Evolutionary conservation across 2,797 vertebrate genomes (phyloP).

Genomic region (Tauraco hartlaubi): DNA sequence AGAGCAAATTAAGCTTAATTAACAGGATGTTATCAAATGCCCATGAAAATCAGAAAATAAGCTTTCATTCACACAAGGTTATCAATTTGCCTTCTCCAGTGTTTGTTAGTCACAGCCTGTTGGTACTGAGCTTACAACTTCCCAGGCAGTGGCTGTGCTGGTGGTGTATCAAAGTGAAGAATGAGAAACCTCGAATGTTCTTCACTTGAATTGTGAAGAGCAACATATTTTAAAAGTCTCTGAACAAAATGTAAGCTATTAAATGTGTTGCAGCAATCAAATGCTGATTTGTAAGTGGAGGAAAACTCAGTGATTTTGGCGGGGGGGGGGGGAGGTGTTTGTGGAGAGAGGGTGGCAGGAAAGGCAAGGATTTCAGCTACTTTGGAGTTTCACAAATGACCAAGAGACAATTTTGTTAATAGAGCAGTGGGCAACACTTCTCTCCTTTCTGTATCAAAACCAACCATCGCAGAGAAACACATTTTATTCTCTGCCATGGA

Average conservation of each 20-base stretch:
- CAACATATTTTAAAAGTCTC: background rate
- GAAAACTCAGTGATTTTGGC: background rate
- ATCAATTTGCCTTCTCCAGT: constrained; percentile 29
- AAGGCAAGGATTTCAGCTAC: background rate
- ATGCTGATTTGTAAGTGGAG: background rate
- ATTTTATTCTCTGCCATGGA: background rate
- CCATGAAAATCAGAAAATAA: constrained; percentile 27
- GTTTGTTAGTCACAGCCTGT: constrained; percentile 26
- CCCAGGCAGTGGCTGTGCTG: background rate
- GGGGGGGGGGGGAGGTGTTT: too few relatives aligned
- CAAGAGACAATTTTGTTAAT: background rate
- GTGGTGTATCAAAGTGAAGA: background rate
- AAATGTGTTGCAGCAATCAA: background rate
- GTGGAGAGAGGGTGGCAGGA: background rate
- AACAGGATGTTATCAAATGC: background rate
- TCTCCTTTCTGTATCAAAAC: background rate
- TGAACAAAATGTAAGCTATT: background rate
- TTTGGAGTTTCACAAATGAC: background rate
- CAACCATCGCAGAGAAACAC: background rate
- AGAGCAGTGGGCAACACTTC: background rate
- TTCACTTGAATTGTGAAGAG: constrained; percentile 10
- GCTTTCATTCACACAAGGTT: background rate
- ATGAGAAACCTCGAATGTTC: background rate
- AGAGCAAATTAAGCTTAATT: constrained; percentile 35
- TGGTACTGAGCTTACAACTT: constrained; percentile 13